These are phyloP conservation scores for Scaptomyza graminum DNA, from an alignment of 1,140 invertebrate species.

Conservation along the genomic window DNA sequence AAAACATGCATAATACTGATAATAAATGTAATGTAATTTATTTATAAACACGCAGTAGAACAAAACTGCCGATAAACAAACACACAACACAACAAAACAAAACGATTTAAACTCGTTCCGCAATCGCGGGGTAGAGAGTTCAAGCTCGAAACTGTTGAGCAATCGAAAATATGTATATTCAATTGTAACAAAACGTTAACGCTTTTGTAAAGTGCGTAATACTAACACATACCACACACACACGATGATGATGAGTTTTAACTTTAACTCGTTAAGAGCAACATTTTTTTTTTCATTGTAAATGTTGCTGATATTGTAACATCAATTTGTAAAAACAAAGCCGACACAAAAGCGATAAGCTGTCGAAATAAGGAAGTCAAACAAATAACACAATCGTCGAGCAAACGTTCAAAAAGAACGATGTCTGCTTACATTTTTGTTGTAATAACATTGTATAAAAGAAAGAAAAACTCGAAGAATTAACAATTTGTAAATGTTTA, in stretches of 20 bases:
- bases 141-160: conserved; percentile 5
- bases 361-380: conserved; percentile 14
- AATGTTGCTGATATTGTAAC: conserved; percentile 15
- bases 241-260: not conserved
- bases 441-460: conserved; percentile 72
- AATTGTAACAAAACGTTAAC: conserved; percentile 43
- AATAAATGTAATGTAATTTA: conserved; percentile 76
- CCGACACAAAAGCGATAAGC: conserved; percentile 27
- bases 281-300: conserved; percentile 12
- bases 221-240: conserved; percentile 12
- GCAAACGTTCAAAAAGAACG: conserved; percentile 19
- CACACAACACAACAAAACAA: conserved; percentile 5
- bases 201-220: conserved; percentile 50
- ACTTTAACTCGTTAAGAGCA: conserved; percentile 14
- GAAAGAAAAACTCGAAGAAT: conserved; percentile 40
- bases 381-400: not conserved
- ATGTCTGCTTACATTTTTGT: conserved; percentile 60
- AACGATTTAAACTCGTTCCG: conserved; percentile 5
- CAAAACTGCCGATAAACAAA: conserved; percentile 41
- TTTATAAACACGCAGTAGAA: conserved; percentile 54
- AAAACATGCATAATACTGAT: conserved; percentile 23
- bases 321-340: conserved; percentile 24
- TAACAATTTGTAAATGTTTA: conserved; percentile 71
- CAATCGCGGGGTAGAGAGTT: not conserved
- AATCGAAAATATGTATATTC: conserved; percentile 48